Evolutionary conservation across 2,113 vertebrate species (phyloP).

Genomic region (Paralichthys olivaceus): DNA sequence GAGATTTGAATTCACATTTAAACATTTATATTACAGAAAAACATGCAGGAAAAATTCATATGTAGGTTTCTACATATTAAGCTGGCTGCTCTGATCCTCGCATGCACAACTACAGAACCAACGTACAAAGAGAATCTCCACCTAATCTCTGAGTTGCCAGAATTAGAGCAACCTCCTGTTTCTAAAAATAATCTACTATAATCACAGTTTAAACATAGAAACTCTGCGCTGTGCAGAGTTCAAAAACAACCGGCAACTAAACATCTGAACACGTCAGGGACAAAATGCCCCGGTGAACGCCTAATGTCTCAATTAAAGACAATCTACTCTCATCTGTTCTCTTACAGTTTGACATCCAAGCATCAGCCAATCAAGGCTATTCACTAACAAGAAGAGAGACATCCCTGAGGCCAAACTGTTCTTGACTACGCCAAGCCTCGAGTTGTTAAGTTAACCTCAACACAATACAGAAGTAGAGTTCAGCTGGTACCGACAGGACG

Average conservation of each 20-base stretch:
- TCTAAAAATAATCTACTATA: slow-evolving; percentile 64
- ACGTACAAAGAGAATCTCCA: slow-evolving; percentile 12
- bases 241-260: slow-evolving; percentile 32
- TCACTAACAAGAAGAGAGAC: not conserved
- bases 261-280: slow-evolving; percentile 6
- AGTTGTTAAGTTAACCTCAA: not conserved
- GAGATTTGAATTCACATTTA: no score
- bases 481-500: not conserved
- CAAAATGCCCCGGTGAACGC: not conserved
- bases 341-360: not conserved
- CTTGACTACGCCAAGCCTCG: not conserved
- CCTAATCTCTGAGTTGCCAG: slow-evolving; percentile 53
- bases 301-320: not conserved
- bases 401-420: not conserved
- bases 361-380: not conserved
- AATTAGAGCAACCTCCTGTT: slow-evolving; percentile 61
- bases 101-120: slow-evolving; percentile 1
- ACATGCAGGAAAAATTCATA: no score
- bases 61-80: not conserved
- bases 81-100: not conserved
- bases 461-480: not conserved
- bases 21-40: no score
- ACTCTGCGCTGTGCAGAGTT: slow-evolving; percentile 20
- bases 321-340: not conserved
- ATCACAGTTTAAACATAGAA: slow-evolving; percentile 55